Evolutionary conservation across 2,113 vertebrate species (phyloP).

Genomic region (Barnardius zonarius): DNA sequence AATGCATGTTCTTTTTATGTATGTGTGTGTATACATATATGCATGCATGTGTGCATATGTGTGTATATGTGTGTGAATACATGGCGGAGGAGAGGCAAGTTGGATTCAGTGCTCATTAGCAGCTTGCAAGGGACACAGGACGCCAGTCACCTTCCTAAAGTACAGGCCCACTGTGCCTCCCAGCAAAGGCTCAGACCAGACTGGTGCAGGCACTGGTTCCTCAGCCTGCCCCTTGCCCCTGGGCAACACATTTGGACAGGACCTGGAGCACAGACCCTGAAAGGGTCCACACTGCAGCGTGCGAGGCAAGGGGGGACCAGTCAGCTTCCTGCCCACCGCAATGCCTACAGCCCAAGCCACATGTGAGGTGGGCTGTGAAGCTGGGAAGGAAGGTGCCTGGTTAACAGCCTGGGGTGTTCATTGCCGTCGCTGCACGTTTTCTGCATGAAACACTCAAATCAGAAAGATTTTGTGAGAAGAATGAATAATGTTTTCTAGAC

Average conservation of each 20-base stretch:
- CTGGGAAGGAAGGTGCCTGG: neutral
- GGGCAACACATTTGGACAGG: neutral
- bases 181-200: neutral
- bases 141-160: rapidly evolving
- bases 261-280: rapidly evolving
- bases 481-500: neutral
- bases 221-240: rapidly evolving
- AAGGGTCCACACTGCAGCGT: rapidly evolving
- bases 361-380: neutral
- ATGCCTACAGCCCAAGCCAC: neutral
- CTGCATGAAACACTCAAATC: neutral
- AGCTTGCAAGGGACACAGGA: neutral
- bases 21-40: neutral
- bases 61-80: neutral
- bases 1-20: neutral
- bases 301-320: rapidly evolving
- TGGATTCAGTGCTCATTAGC: rapidly evolving
- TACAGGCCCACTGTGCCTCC: neutral
- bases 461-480: neutral
- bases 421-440: neutral
- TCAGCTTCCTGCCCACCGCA: neutral
- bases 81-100: neutral
- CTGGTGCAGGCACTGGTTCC: neutral
- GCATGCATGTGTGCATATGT: rapidly evolving
- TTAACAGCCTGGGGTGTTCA: neutral